These are phyloP conservation scores for Paedocypris micromegethes DNA, from an alignment of 2,797 vertebrate species.

Conservation along the genomic window DNA sequence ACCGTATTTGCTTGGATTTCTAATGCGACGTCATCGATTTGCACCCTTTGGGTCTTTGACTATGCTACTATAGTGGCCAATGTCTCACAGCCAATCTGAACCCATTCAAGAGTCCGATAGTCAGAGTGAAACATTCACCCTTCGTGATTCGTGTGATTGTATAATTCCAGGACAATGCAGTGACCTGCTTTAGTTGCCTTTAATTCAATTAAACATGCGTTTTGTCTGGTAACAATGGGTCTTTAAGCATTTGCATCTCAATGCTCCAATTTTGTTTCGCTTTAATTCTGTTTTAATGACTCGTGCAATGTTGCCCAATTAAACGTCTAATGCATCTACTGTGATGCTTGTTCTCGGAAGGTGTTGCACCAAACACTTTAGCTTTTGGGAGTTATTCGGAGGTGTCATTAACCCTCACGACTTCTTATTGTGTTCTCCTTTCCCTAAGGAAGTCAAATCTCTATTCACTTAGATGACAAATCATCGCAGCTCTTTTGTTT, in stretches of 20 bases:
- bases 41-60: not conserved
- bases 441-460: slow-evolving; percentile 57
- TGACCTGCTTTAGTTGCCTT: slow-evolving; percentile 58
- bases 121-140: slow-evolving; percentile 24
- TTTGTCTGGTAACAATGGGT: slow-evolving; percentile 58
- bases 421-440: slow-evolving; percentile 61
- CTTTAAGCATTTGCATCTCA: slow-evolving; percentile 62
- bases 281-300: slow-evolving; percentile 68
- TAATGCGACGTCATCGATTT: slow-evolving; percentile 45
- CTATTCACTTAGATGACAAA: slow-evolving; percentile 58
- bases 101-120: slow-evolving; percentile 21
- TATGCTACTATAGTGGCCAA: no score
- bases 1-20: not conserved
- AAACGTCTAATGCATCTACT: slow-evolving; percentile 56
- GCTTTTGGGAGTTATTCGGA: slow-evolving; percentile 60
- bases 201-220: slow-evolving; percentile 69
- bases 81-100: slow-evolving; percentile 8
- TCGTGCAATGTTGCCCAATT: slow-evolving; percentile 55
- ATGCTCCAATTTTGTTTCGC: slow-evolving; percentile 61
- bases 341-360: slow-evolving; percentile 38
- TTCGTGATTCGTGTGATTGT: slow-evolving; percentile 34
- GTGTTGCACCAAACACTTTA: slow-evolving; percentile 52
- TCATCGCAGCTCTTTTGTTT: slow-evolving; percentile 56
- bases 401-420: slow-evolving; percentile 67
- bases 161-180: slow-evolving; percentile 43